Evolutionary conservation across 2,888 invertebrate genomes (phyloP).

Genomic region (Agelastica alni): DNA sequence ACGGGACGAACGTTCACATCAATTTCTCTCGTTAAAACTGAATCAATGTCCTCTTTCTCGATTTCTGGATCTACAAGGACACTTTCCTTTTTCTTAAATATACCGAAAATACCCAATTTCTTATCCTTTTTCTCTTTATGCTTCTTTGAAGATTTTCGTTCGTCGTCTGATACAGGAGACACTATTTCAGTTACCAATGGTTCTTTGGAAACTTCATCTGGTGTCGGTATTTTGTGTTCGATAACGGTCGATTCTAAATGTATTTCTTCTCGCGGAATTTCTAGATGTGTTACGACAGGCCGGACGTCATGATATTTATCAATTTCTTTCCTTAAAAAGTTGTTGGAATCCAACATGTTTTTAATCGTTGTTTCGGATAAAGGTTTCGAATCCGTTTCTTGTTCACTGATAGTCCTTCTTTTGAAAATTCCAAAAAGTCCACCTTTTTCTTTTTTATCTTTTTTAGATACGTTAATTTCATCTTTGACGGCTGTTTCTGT

Average conservation of each 20-base stretch:
- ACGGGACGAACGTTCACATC: slow-evolving; percentile 31
- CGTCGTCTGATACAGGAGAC: neutral
- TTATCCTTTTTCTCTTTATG: slow-evolving; percentile 10
- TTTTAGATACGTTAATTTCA: no score
- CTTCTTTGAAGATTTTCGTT: slow-evolving; percentile 1
- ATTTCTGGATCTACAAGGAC: slow-evolving; percentile 1
- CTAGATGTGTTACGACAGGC: slow-evolving; percentile 18
- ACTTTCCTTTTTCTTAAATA: slow-evolving; percentile 21
- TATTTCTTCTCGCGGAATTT: neutral
- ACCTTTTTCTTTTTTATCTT: neutral
- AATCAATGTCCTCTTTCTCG: slow-evolving; percentile 32
- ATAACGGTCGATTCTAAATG: no score
- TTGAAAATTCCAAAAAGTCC: neutral
- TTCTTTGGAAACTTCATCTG: neutral
- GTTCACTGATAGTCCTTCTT: neutral
- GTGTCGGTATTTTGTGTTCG: neutral
- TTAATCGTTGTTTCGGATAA: slow-evolving; percentile 13
- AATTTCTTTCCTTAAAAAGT: slow-evolving; percentile 31
- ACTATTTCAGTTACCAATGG: no score
- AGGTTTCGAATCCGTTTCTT: slow-evolving; percentile 2
- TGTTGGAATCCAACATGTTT: slow-evolving; percentile 22
- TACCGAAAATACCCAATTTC: slow-evolving; percentile 19
- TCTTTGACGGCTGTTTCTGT: slow-evolving; percentile 12
- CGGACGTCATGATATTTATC: slow-evolving; percentile 34
- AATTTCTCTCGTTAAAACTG: slow-evolving; percentile 41